phyloP scores from a whole-genome alignment of 1,140 invertebrate genomes.

The Diorhabda elongata region DNA sequence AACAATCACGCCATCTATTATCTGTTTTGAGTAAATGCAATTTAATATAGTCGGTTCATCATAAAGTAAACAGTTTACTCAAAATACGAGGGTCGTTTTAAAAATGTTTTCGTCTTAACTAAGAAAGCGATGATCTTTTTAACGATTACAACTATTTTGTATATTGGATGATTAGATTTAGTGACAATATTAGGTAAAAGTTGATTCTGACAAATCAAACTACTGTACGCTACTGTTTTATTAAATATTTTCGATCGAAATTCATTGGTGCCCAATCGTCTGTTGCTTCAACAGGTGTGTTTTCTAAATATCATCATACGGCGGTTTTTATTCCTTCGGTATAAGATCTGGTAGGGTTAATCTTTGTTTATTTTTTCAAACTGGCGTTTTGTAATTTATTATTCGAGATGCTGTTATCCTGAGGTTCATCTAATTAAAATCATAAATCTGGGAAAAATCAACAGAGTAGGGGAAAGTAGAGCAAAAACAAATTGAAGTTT shows the following conservation, averaged over 20 bases:
- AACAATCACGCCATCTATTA: no score
- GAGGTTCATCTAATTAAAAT: constrained; percentile 8
- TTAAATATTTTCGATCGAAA: constrained; percentile 11
- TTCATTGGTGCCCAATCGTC: constrained; percentile 15
- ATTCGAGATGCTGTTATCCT: constrained; percentile 9
- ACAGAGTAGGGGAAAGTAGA: neutral
- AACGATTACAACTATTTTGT: no score
- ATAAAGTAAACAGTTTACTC: no score
- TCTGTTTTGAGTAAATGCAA: no score
- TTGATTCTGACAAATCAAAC: no score
- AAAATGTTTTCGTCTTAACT: no score
- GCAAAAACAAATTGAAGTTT: no score
- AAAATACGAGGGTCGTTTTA: no score
- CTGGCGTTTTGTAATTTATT: constrained; percentile 13
- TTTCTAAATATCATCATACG: constrained; percentile 15
- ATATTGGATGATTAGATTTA: no score
- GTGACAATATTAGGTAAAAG: no score
- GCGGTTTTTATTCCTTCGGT: constrained; percentile 9
- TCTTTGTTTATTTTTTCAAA: constrained; percentile 16
- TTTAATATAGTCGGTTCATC: no score
- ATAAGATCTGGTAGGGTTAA: constrained; percentile 13
- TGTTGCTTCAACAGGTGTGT: constrained; percentile 17
- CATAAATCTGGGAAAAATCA: constrained; percentile 13
- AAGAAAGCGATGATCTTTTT: no score
- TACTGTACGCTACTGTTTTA: neutral